phyloP scores from a whole-genome alignment of 2,797 vertebrate genomes.

The Synanceia verrucosa region DNA sequence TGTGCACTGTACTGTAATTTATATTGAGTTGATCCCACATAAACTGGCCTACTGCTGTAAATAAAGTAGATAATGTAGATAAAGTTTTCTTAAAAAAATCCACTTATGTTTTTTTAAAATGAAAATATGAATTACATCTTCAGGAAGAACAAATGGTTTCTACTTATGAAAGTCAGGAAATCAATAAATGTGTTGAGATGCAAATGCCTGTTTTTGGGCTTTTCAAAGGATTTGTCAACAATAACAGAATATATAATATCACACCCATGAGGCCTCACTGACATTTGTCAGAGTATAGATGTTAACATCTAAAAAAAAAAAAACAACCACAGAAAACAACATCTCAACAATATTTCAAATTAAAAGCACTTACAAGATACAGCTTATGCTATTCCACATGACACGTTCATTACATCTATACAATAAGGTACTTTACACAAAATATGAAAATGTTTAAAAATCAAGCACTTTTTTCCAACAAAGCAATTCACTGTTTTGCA shows the following conservation, averaged over 20 bases:
- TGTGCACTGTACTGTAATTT: not conserved
- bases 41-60: not conserved
- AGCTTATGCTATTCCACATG: not conserved
- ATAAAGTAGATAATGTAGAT: no score
- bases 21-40: not conserved
- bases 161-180: no score
- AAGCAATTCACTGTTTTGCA: conserved; percentile 22
- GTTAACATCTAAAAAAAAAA: conserved; percentile 7
- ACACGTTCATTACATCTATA: conserved; percentile 4
- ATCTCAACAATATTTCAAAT: conserved; percentile 14
- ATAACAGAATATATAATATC: not conserved
- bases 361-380: conserved; percentile 21
- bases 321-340: conserved; percentile 9
- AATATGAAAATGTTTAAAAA: conserved; percentile 14
- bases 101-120: not conserved
- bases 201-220: not conserved
- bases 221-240: conserved; percentile 13
- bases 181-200: not conserved
- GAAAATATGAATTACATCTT: not conserved
- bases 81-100: not conserved
- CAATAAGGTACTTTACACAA: conserved; percentile 26
- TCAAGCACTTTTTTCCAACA: conserved; percentile 21
- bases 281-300: conserved; percentile 11
- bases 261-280: conserved; percentile 8
- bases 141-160: not conserved